Evolutionary conservation across 2,888 invertebrate species (phyloP), one percentile per base, ranked within the genome.

Genomic region (Hipparchia semele): DNA sequence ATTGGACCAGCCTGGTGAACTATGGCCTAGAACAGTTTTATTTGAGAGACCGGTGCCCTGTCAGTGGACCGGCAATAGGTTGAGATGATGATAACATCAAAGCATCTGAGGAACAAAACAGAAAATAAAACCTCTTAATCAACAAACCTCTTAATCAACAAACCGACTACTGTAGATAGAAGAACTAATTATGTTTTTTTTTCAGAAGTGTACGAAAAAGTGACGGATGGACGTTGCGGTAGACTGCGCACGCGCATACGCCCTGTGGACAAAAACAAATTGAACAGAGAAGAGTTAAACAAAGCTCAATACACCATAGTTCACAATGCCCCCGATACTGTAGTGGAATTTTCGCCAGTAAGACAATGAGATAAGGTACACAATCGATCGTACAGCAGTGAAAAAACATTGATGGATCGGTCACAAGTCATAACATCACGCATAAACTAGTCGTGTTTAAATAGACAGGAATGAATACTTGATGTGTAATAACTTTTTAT

Each of bases 171-270:
- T 39, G 5, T 39, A 39, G 39, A 39, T 23, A 23, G 23, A 23
- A 23, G 23, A 23, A 23, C 23, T 23, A 23, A 23, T 23, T 58
- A 39, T 46, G 5, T 9, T 76, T 62, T 77, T 9, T 71, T 90
- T 89, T 10, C 89, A 93, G 93, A 78, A 73, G 77, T 85, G 23
- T 94, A 86, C 78, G 91, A 91, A 79, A 93, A 90, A 76, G 78
- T 93, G 6, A 79, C 87, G 23, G 91, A 93, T 66, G 93, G 94
- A 2, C 88, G 90, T 2, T 94, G 94, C 78, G 88, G 92, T 10
- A 86, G 83, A 73, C 81, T 94, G n/a, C 90, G 92, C 10, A 92
- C 90, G 0, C 87, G 91, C 70, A 92, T 94, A 72, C 84, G 84
- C n/a, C 84, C 89, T 0, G 76, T 91, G 23, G 91, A 89, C 78